Percentiles rank a stretch among this genome's conserved stretches.
Evolutionary conservation across 2,888 invertebrate genomes (phyloP).

Genomic region (Diarsia dahlii): DNA sequence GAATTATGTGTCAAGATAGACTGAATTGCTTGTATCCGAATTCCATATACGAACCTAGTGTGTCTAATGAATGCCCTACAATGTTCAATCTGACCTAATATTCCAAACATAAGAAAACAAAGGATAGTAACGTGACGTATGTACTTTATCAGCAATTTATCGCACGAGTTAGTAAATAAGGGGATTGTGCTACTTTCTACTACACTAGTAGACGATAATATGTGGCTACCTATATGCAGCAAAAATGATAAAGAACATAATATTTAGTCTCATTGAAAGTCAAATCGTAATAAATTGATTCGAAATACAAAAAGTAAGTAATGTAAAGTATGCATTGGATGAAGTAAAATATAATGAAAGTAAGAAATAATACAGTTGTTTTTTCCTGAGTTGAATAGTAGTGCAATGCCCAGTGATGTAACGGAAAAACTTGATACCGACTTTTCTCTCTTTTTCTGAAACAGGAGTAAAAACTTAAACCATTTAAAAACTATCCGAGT

Average conservation of each 20-base stretch:
- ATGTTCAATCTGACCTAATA: background rate
- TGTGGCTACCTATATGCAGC: background rate
- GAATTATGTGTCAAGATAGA: background rate
- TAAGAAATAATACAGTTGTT: background rate
- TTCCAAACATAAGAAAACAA: conserved; percentile 21
- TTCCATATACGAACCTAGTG: background rate
- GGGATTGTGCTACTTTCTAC: conserved; percentile 33
- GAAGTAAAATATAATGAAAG: background rate
- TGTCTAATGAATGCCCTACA: background rate
- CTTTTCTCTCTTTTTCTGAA: conserved; percentile 22
- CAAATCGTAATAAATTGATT: background rate
- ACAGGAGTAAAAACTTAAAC: conserved; percentile 51
- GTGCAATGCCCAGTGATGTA: background rate
- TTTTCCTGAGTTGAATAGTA: background rate
- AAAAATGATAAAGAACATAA: background rate
- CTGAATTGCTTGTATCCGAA: conserved; percentile 4
- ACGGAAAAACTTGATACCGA: conserved; percentile 20
- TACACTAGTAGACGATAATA: conserved; percentile 7
- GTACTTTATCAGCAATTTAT: conserved; percentile 24
- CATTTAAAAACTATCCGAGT: conserved; percentile 53
- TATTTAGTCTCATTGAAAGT: background rate
- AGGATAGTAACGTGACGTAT: background rate
- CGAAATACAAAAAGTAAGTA: background rate
- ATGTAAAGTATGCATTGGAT: background rate
- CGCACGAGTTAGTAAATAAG: conserved; percentile 22